Percentiles rank a stretch among this genome's conserved stretches.
phyloP scores from a whole-genome alignment of 2,888 invertebrate genomes.

The Amiota minor region DNA sequence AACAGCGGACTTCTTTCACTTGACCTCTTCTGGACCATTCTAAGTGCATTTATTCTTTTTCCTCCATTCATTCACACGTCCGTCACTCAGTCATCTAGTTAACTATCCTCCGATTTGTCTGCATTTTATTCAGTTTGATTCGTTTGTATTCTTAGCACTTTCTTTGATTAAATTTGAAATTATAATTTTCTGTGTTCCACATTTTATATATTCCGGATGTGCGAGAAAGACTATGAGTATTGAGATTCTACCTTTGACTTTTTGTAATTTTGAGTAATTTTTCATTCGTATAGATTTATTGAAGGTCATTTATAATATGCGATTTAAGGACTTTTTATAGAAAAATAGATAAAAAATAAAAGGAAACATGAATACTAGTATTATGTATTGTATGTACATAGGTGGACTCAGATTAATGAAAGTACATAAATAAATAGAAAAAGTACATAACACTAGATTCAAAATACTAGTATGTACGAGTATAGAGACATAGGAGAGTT shows the following conservation, averaged over 20 bases:
- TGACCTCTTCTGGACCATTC: conserved; percentile 26
- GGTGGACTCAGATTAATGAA: too few relatives aligned
- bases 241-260: too few relatives aligned
- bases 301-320: not conserved
- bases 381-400: too few relatives aligned
- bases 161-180: conserved; percentile 74
- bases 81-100: conserved; percentile 26
- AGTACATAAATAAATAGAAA: too few relatives aligned
- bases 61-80: conserved; percentile 43
- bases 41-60: conserved; percentile 25
- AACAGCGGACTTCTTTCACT: conserved; percentile 18
- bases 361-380: too few relatives aligned
- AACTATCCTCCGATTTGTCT: conserved; percentile 20
- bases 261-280: too few relatives aligned
- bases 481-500: too few relatives aligned
- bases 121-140: not conserved
- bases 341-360: too few relatives aligned
- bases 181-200: conserved; percentile 66
- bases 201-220: not conserved
- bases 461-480: too few relatives aligned
- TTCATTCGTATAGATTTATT: conserved; percentile 11
- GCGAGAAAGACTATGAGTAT: not conserved
- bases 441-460: too few relatives aligned
- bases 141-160: conserved; percentile 55
- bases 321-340: too few relatives aligned